These are phyloP conservation scores for Ophion ellenae DNA, from an alignment of 2,888 invertebrate species.

Conservation along the genomic window DNA sequence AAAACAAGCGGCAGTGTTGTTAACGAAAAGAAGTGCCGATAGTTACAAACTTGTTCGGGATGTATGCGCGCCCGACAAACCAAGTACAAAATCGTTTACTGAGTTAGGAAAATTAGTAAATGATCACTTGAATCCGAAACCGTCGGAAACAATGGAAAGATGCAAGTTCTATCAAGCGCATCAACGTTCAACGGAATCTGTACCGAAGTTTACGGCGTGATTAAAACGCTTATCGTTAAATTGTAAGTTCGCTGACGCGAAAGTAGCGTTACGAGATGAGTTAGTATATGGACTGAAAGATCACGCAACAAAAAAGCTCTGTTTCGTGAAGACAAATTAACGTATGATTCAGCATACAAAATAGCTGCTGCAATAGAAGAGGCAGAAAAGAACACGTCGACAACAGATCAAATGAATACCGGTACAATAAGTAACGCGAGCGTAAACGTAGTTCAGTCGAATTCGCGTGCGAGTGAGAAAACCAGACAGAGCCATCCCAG, in stretches of 20 bases:
- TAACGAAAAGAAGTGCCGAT: slow-evolving; percentile 59
- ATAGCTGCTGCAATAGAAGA: slow-evolving; percentile 33
- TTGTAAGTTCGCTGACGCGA: slow-evolving; percentile 61
- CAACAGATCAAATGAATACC: slow-evolving; percentile 16
- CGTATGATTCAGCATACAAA: slow-evolving; percentile 34
- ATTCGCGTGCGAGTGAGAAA: slow-evolving; percentile 42
- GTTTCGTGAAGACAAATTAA: slow-evolving; percentile 37
- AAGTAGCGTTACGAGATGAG: slow-evolving; percentile 64
- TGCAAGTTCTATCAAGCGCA: slow-evolving; percentile 63
- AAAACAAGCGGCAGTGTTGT: slow-evolving; percentile 54
- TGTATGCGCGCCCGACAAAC: slow-evolving; percentile 57
- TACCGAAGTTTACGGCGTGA: slow-evolving; percentile 49
- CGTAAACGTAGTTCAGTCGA: slow-evolving; percentile 46
- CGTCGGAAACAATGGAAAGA: slow-evolving; percentile 50
- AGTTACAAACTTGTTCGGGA: slow-evolving; percentile 58
- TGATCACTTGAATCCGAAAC: slow-evolving; percentile 44
- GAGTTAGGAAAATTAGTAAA: slow-evolving; percentile 55
- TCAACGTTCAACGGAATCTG: slow-evolving; percentile 20
- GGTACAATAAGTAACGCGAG: slow-evolving; percentile 12
- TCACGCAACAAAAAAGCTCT: slow-evolving; percentile 20
- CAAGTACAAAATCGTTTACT: slow-evolving; percentile 39
- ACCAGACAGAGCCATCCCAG: slow-evolving; percentile 38
- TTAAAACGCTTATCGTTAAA: slow-evolving; percentile 54
- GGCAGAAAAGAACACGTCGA: slow-evolving; percentile 40
- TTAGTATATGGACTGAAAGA: slow-evolving; percentile 54